These are phyloP conservation scores for Neopelma chrysocephalum DNA, from an alignment of 2,797 vertebrate species.

Conservation along the genomic window DNA sequence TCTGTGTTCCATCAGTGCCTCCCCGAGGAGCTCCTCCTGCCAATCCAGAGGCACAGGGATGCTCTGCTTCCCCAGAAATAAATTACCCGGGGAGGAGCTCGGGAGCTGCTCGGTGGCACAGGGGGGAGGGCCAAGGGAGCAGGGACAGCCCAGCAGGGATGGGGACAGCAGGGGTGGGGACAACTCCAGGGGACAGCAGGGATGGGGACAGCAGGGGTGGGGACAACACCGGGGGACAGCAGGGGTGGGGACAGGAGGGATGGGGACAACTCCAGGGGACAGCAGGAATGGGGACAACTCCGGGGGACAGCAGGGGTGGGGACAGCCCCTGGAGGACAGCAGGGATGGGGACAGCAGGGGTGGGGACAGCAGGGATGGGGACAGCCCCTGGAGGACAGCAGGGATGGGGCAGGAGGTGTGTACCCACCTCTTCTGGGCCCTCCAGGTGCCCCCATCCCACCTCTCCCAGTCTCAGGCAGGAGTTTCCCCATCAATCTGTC, in stretches of 20 bases:
- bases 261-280: no score
- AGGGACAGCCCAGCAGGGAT: conserved; percentile 21
- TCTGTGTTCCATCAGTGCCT: neutral
- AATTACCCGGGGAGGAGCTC: neutral
- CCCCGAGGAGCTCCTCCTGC: neutral
- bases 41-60: neutral
- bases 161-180: no score
- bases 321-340: neutral
- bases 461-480: neutral
- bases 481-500: neutral
- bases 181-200: no score
- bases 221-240: no score
- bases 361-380: neutral
- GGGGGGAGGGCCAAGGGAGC: neutral
- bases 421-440: neutral
- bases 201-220: no score
- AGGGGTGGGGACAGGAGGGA: no score
- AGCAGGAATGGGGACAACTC: no score
- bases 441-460: neutral
- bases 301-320: neutral
- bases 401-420: neutral
- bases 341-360: neutral
- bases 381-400: neutral
- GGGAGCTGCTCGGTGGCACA: neutral
- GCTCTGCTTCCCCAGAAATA: conserved; percentile 2